Percentiles rank a stretch among this genome's conserved stretches.
These are phyloP conservation scores for Horisme vitalbata DNA, from an alignment of 2,888 invertebrate genomes.

Conservation along the genomic window DNA sequence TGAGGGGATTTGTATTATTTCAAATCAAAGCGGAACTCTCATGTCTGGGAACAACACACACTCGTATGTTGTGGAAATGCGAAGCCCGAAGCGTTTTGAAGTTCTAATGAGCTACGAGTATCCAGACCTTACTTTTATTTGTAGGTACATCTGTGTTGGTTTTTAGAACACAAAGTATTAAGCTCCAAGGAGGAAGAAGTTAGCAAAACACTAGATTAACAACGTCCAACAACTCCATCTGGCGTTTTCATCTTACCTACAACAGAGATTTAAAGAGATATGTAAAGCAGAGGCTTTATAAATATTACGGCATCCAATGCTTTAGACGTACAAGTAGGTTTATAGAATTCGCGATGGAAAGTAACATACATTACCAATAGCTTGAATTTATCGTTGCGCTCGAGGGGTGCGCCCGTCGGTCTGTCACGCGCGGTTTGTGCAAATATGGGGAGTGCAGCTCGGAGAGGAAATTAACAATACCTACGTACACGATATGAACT, in stretches of 20 bases:
- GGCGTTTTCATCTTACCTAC: no score
- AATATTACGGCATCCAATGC: no score
- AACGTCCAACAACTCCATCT: no score
- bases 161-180: no score
- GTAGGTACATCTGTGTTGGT: no score
- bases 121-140: not conserved
- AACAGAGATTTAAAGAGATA: no score
- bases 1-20: conserved; percentile 7
- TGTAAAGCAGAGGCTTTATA: no score
- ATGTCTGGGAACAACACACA: conserved; percentile 8
- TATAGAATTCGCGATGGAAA: conserved; percentile 1
- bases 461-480: conserved; percentile 3
- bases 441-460: conserved; percentile 34
- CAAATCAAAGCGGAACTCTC: conserved; percentile 14
- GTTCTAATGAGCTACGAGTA: conserved; percentile 6
- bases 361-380: conserved; percentile 26
- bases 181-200: no score
- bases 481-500: conserved; percentile 3
- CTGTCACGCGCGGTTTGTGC: conserved; percentile 31
- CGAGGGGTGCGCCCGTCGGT: conserved; percentile 30
- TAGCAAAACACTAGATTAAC: no score
- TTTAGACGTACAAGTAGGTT: no score
- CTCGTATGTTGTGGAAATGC: conserved; percentile 2
- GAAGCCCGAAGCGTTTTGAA: conserved; percentile 3
- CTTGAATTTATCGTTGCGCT: conserved; percentile 26